Evolutionary conservation across 2,888 invertebrate species (phyloP).

Genomic region (Lacanobia wlatinum): DNA sequence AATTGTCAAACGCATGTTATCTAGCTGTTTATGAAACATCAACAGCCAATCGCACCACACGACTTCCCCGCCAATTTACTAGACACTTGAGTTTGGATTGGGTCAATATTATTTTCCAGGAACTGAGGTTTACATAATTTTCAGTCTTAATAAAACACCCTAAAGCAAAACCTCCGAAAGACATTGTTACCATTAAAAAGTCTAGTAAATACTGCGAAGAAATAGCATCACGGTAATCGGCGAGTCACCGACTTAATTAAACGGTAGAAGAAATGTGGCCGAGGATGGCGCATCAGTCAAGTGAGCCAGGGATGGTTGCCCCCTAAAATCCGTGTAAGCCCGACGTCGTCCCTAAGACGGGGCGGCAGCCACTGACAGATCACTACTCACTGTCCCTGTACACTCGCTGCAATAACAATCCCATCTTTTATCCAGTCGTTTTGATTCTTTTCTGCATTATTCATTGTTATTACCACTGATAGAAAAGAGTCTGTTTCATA

Average conservation of each 20-base stretch:
- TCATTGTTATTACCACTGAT: slow-evolving; percentile 40
- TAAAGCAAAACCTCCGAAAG: neutral
- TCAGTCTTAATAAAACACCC: neutral
- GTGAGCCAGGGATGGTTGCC: slow-evolving; percentile 69
- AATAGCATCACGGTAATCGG: slow-evolving; percentile 43
- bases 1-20: no score
- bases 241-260: slow-evolving; percentile 67
- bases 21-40: neutral
- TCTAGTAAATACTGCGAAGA: slow-evolving; percentile 27
- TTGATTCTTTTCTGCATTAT: slow-evolving; percentile 49
- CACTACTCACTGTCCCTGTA: slow-evolving; percentile 77
- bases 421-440: slow-evolving; percentile 62
- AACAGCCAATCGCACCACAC: no score
- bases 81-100: no score
- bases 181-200: slow-evolving; percentile 20
- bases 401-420: slow-evolving; percentile 62
- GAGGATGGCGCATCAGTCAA: slow-evolving; percentile 78
- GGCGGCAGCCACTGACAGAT: slow-evolving; percentile 75
- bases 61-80: no score
- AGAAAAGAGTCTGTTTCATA: slow-evolving; percentile 16
- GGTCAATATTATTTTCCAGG: no score
- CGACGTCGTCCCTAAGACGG: slow-evolving; percentile 64
- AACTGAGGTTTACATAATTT: no score
- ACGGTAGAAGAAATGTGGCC: slow-evolving; percentile 64
- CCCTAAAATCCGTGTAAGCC: slow-evolving; percentile 82